phyloP scores from a whole-genome alignment of 2,888 invertebrate species.

The Rhagonycha fulva region DNA sequence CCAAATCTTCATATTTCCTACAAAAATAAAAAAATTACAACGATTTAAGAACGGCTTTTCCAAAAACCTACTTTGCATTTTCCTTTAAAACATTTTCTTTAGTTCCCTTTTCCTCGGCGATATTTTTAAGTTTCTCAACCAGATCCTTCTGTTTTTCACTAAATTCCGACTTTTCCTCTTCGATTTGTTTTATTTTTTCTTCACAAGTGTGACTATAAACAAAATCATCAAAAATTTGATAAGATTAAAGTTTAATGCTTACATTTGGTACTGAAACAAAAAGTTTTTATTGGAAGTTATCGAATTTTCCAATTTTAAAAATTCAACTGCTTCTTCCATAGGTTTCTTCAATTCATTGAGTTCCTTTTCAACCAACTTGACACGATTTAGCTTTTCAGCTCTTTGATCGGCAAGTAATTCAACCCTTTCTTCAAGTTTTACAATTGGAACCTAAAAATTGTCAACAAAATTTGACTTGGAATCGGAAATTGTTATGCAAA shows the following conservation, averaged over 20 bases:
- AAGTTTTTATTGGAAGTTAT: constrained; percentile 70
- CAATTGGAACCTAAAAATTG: constrained; percentile 70
- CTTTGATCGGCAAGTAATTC: constrained; percentile 75
- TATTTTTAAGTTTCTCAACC: constrained; percentile 60
- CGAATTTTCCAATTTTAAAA: constrained; percentile 79
- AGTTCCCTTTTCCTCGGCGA: constrained; percentile 58
- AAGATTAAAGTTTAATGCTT: constrained; percentile 42
- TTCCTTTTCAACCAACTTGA: constrained; percentile 81
- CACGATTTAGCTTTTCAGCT: constrained; percentile 81
- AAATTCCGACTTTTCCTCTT: constrained; percentile 62
- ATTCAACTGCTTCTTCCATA: constrained; percentile 77
- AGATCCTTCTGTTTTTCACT: constrained; percentile 66
- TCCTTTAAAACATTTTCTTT: constrained; percentile 47
- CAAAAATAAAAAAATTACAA: constrained; percentile 19
- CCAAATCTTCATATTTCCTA: constrained; percentile 64
- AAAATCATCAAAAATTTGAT: not conserved
- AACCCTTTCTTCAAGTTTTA: constrained; percentile 71
- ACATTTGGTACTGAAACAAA: constrained; percentile 72
- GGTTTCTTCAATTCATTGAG: constrained; percentile 78
- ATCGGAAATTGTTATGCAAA: no score
- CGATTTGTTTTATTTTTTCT: constrained; percentile 59
- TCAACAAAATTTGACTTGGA: no score
- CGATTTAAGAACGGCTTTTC: not conserved
- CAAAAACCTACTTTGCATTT: constrained; percentile 36
- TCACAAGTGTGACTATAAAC: constrained; percentile 60